phyloP scores from a whole-genome alignment of 2,888 invertebrate species.

The Perdita meconis region DNA sequence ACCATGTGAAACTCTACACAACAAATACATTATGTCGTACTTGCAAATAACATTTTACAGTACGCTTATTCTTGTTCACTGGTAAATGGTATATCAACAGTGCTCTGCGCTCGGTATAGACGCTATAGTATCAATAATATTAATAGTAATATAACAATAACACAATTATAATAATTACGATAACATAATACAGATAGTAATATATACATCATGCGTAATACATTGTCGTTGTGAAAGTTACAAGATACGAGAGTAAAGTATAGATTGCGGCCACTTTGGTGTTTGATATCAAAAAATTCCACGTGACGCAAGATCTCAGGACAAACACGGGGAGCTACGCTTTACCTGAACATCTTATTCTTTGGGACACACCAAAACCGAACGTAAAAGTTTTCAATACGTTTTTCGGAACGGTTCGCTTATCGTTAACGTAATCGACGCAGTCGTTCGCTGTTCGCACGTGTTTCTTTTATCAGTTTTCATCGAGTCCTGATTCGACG shows the following conservation, averaged over 20 bases:
- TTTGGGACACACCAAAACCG: constrained; percentile 73
- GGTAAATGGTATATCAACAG: constrained; percentile 42
- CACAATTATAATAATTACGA: constrained; percentile 50
- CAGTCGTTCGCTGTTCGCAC: constrained; percentile 11
- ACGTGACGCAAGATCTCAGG: constrained; percentile 11
- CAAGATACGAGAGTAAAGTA: constrained; percentile 46
- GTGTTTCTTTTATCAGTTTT: neutral
- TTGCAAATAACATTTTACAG: constrained; percentile 27
- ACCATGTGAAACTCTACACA: constrained; percentile 20
- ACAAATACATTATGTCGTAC: constrained; percentile 25
- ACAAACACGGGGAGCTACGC: constrained; percentile 55
- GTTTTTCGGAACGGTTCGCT: constrained; percentile 47
- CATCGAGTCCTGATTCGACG: constrained; percentile 1
- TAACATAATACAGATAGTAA: constrained; percentile 60
- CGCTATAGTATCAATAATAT: constrained; percentile 25
- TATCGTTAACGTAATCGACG: constrained; percentile 21
- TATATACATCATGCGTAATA: constrained; percentile 65
- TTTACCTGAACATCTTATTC: constrained; percentile 74
- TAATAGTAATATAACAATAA: constrained; percentile 32
- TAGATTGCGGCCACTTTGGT: constrained; percentile 36
- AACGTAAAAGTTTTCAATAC: constrained; percentile 58
- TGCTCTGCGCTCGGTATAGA: constrained; percentile 8
- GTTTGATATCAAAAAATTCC: constrained; percentile 43
- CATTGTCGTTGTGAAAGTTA: constrained; percentile 62
- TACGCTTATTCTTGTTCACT: constrained; percentile 24